Base-by-base conservation (phyloP, 2,797 vertebrate species). In the Rhadinocentrus ornatus region DNA sequence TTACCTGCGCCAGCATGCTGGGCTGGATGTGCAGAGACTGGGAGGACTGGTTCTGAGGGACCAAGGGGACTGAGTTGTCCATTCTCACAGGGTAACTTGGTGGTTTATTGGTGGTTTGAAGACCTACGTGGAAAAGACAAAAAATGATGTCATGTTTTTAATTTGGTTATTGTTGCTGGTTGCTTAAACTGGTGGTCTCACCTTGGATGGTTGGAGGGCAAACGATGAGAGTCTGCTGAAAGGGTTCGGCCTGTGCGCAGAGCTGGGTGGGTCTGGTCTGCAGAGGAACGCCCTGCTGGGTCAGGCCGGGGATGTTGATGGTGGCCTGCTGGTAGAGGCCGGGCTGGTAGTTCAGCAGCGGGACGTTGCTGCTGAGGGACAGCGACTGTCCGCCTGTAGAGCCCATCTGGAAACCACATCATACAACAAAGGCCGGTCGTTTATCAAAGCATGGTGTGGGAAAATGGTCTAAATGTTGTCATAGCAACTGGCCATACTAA, bases 141-240 rank as follows among this genome's bases (percentile, higher is more conserved):
- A 50, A n/a, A 3, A 31, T 67, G 2, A 26, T 3, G 16, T 3
- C 26, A 0, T 12, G 24, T 12, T 4, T 39, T 15, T 0, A 4
- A 34, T 13, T 34, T 18, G 46, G 34, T 31, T 57, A 6, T 15
- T 46, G 31, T 3, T 48, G 55, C 34, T 22, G 22, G 22, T n/a
- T 1, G 26, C 18, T 22, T 22, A 10, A 46, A 48, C 2, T 13
- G 44, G 10, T 26, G 7, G 1, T 54, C 92, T 95, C 90, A 99
- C 97, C 97, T 89, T 99, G 98, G 85, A 99, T 97, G 85, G 97
- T 95, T 50, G 97, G 96, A 35, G 98, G 98, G 78, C 98, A 99
- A 8, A 99, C 97, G 39, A 99, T 99, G 89, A 99, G 98, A 0
- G 98, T 99, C 75, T 99, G 97, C 82, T 99, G 98, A 94, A 98